Percentiles rank a stretch among this genome's conserved stretches.
Conservation (phyloP, 1,140 invertebrate genomes). For the Drosophila athabasca region DNA sequence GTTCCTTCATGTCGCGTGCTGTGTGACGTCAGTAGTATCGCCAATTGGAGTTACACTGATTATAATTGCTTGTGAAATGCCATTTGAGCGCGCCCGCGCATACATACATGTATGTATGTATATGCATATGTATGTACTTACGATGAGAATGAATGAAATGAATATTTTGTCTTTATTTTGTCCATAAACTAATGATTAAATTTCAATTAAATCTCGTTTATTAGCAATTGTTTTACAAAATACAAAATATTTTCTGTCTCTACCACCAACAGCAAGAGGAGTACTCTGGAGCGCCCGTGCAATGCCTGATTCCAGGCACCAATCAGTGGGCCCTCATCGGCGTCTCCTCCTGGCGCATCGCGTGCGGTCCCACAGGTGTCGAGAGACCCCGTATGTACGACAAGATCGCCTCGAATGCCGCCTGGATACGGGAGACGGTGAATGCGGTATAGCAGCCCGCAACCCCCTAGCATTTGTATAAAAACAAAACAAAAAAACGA, state of each 20-base stretch:
- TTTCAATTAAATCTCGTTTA: too few relatives aligned
- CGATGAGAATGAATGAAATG: neutral
- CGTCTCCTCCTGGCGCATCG: slow-evolving; percentile 92
- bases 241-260: neutral
- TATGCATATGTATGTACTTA: slow-evolving; percentile 1
- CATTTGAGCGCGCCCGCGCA: neutral
- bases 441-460: slow-evolving; percentile 60
- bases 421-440: slow-evolving; percentile 91
- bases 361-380: slow-evolving; percentile 88
- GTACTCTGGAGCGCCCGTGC: slow-evolving; percentile 92
- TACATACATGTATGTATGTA: neutral
- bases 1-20: slow-evolving; percentile 68
- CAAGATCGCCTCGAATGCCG: slow-evolving; percentile 90
- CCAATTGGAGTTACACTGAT: slow-evolving; percentile 35
- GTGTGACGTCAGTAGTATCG: slow-evolving; percentile 50
- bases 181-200: neutral
- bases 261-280: slow-evolving; percentile 89
- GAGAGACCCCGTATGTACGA: slow-evolving; percentile 92
- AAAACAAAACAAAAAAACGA: slow-evolving; percentile 5
- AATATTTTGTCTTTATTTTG: neutral
- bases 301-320: slow-evolving; percentile 88
- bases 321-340: slow-evolving; percentile 90
- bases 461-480: slow-evolving; percentile 34
- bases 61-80: slow-evolving; percentile 27
- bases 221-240: too few relatives aligned